Evolutionary conservation across 2,888 invertebrate genomes (phyloP).

Genomic region (Aspidiotus rigidus): DNA sequence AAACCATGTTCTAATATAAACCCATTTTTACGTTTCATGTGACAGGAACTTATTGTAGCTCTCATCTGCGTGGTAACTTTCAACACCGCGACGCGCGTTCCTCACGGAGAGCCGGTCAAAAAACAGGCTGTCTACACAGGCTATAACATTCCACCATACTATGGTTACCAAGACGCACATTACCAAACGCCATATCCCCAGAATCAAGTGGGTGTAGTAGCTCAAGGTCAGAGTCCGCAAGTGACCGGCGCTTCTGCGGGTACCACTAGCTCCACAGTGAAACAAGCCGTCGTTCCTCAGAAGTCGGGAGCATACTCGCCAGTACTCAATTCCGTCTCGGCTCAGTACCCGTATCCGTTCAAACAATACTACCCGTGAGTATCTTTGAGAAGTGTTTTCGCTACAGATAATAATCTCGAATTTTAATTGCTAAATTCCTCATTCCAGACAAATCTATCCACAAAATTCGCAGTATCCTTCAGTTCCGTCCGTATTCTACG

Average conservation of each 20-base stretch:
- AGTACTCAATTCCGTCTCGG: conserved; percentile 6
- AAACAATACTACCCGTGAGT: conserved; percentile 22
- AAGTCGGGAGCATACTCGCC: neutral
- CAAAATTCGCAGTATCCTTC: neutral
- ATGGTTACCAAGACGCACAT: neutral
- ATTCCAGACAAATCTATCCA: conserved; percentile 1
- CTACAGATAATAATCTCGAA: neutral
- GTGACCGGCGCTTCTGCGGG: neutral
- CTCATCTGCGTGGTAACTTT: neutral
- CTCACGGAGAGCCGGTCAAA: neutral
- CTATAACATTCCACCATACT: neutral
- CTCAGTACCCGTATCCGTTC: neutral
- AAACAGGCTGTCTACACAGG: neutral
- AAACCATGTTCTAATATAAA: neutral
- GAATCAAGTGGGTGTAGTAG: neutral
- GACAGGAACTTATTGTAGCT: neutral
- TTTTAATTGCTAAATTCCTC: neutral
- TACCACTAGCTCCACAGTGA: neutral
- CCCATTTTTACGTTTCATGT: neutral
- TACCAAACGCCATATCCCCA: conserved; percentile 1
- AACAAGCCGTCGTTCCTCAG: too few species aligned
- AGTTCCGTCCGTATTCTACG: conserved; percentile 7
- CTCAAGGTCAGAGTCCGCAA: neutral
- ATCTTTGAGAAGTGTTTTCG: neutral
- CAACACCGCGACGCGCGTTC: neutral